A percentile compares a stretch with the other conserved stretches of the same genome.
These are phyloP conservation scores for Onychostruthus taczanowskii DNA, from an alignment of 2,113 vertebrate genomes.

Conservation along the genomic window DNA sequence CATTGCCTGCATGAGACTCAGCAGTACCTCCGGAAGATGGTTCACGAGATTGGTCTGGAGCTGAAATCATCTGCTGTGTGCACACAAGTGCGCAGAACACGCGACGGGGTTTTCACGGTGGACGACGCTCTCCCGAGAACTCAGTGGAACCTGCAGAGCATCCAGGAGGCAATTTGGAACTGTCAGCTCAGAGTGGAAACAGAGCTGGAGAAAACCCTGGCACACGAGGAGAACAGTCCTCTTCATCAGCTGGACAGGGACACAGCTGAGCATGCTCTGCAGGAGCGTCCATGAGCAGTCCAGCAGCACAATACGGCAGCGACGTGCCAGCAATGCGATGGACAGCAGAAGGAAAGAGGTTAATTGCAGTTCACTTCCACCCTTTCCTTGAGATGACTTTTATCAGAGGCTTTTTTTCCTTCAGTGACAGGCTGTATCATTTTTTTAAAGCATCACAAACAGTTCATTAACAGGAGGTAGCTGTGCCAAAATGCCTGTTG, in stretches of 20 bases:
- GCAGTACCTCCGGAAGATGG: conserved; percentile 84
- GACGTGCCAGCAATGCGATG: background rate
- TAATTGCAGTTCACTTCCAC: conserved; percentile 31
- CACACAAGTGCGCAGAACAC: conserved; percentile 80
- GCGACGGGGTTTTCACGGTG: conserved; percentile 84
- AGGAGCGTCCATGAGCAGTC: accelerated
- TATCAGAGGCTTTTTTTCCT: background rate
- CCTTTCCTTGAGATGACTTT: conserved; percentile 2
- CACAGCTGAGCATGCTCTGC: background rate
- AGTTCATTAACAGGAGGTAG: conserved; percentile 8
- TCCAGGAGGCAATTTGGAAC: conserved; percentile 70
- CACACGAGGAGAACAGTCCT: background rate
- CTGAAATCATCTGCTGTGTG: conserved; percentile 86
- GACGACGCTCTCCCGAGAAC: conserved; percentile 79
- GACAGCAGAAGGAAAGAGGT: conserved; percentile 16
- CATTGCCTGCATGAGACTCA: conserved; percentile 92
- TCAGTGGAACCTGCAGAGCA: conserved; percentile 79
- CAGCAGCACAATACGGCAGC: background rate
- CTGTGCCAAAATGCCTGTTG: conserved; percentile 34
- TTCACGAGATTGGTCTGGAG: conserved; percentile 92
- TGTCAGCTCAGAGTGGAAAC: conserved; percentile 47
- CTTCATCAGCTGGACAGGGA: background rate
- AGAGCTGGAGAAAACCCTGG: conserved; percentile 50
- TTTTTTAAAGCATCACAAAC: background rate
- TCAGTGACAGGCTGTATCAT: background rate